Conservation (phyloP, 2,888 invertebrate genomes). For the Neuroscelio doddi region DNA sequence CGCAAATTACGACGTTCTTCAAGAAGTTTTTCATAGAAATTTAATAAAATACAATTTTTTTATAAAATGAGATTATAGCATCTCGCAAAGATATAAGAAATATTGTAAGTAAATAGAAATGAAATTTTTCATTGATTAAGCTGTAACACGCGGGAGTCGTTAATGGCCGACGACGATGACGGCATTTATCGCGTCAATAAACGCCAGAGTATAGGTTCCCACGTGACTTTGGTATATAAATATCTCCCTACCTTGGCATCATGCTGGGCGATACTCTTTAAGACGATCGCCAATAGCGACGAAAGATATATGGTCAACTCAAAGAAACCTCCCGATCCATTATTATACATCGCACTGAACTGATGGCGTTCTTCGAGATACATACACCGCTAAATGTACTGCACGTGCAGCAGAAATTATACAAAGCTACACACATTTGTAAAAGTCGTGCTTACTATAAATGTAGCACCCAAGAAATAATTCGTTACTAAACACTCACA, state of each 20-base stretch:
- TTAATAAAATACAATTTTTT: background rate
- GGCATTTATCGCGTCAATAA: slow-evolving; percentile 65
- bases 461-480: too few relatives aligned
- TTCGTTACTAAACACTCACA: too few relatives aligned
- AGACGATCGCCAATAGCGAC: slow-evolving; percentile 42
- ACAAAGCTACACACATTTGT: slow-evolving; percentile 17
- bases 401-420: slow-evolving; percentile 25
- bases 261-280: slow-evolving; percentile 21
- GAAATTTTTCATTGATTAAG: slow-evolving; percentile 63
- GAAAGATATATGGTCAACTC: slow-evolving; percentile 48
- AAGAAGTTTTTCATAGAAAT: background rate
- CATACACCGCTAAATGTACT: slow-evolving; percentile 20
- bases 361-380: slow-evolving; percentile 15
- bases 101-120: slow-evolving; percentile 20
- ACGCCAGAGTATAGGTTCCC: slow-evolving; percentile 57
- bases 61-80: background rate
- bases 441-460: too few relatives aligned
- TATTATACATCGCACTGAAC: slow-evolving; percentile 32
- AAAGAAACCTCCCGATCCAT: slow-evolving; percentile 55
- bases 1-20: background rate
- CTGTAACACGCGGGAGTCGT: slow-evolving; percentile 59
- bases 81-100: background rate
- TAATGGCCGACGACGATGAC: slow-evolving; percentile 61
- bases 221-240: slow-evolving; percentile 60
- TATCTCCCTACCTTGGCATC: slow-evolving; percentile 48